phyloP scores from a whole-genome alignment of 2,113 vertebrate genomes.

The Turdus rufiventris region DNA sequence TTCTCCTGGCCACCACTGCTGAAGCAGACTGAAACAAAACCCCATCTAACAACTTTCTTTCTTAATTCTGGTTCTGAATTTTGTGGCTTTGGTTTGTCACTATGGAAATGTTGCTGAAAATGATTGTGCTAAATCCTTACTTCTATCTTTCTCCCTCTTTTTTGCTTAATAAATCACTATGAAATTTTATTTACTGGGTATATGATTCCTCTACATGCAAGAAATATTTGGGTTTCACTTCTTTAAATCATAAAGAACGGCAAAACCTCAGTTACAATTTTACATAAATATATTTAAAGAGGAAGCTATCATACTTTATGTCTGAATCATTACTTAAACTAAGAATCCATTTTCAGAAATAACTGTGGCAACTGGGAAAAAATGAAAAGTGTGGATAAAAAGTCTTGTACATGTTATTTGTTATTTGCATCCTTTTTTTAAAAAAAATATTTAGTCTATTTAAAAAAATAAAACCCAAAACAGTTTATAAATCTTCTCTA shows the following conservation, averaged over 20 bases:
- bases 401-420: background rate
- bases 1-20: background rate
- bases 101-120: background rate
- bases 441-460: background rate
- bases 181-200: background rate
- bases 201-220: background rate
- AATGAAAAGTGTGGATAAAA: background rate
- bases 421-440: background rate
- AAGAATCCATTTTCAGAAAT: background rate
- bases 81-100: background rate
- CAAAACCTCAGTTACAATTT: background rate
- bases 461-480: no score
- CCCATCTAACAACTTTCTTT: background rate
- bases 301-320: background rate
- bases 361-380: background rate
- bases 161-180: background rate
- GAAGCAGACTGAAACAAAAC: background rate
- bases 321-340: background rate
- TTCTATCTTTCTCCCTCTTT: background rate
- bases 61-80: background rate
- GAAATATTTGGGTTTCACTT: background rate
- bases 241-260: background rate
- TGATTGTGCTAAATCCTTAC: background rate
- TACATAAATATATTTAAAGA: background rate
- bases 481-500: background rate